Conservation (phyloP, 2,888 invertebrate genomes). For the Pyrocoelia pectoralis region DNA sequence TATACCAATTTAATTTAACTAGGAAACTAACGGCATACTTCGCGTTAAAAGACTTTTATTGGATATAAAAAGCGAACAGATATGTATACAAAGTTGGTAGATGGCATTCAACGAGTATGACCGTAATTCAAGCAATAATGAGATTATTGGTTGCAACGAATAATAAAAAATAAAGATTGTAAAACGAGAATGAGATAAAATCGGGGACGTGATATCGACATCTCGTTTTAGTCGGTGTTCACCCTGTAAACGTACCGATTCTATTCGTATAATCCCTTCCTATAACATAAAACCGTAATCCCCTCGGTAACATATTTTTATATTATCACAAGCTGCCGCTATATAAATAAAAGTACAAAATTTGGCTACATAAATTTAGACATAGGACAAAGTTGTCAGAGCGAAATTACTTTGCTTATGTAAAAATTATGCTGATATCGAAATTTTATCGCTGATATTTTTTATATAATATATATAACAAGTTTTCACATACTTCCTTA, state of each 20-base stretch:
- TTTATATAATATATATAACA: conserved; percentile 8
- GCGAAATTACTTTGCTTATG: conserved; percentile 30
- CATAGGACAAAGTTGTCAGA: conserved; percentile 29
- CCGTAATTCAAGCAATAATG: background rate
- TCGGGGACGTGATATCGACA: conserved; percentile 1
- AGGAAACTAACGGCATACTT: background rate
- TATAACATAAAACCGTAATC: conserved; percentile 45
- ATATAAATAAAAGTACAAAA: conserved; percentile 16
- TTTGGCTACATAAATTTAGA: conserved; percentile 32
- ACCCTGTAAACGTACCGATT: conserved; percentile 13
- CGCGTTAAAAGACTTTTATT: background rate
- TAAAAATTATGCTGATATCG: conserved; percentile 29
- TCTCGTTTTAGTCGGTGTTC: background rate
- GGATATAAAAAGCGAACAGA: background rate
- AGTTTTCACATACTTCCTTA: conserved; percentile 8
- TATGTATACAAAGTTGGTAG: background rate
- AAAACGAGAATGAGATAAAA: background rate
- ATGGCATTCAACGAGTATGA: background rate
- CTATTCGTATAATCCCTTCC: conserved; percentile 45
- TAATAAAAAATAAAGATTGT: conserved; percentile 1
- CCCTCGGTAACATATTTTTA: conserved; percentile 41
- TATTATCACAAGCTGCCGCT: conserved; percentile 49
- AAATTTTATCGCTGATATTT: conserved; percentile 15
- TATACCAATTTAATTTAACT: background rate
- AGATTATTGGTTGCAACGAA: background rate